Evolutionary conservation across 2,113 vertebrate genomes (phyloP), one percentile per base, ranked within the genome.

Genomic region (Rana temporaria): DNA sequence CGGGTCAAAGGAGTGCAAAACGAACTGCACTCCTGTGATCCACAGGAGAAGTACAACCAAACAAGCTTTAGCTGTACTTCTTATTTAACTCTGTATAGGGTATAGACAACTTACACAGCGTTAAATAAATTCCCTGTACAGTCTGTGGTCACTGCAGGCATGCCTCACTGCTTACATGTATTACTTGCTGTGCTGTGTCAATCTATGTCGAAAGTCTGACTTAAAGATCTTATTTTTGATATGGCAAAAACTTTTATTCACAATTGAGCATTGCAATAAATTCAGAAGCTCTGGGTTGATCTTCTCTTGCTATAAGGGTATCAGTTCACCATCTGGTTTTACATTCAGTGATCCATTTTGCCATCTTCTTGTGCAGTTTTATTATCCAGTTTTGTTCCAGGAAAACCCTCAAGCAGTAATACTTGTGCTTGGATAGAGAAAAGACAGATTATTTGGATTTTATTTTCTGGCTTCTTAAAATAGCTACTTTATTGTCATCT

Each of bases 301-400:
- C 24, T 16, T 11, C 60, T 38, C 11, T 5, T 55, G 68, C 20
- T 18, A 26, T 17, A 55, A 22, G 12, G 11, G 59, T 59, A 74
- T 19, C 55, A 74, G 12, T 6, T 20, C 26, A 22, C 18, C 71
- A 74, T 75, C 32, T 75, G 72, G n/a, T 60, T 75, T 75, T 75
- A 19, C 57, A 38, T 60, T 75, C 56, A 75, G 72, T 32, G 32
- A 62, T 38, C 59, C 72, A 48, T 48, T 60, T 42, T 17, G 20
- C 72, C 72, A 75, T 60, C 56, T 38, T 38, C 56, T 38, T 34
- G 60, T 60, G 32, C 26, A 74, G n/a, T 74, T 74, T 75, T 62
- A 75, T 75, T 22, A 75, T 56, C 11, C 18, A 42, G n/a, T 34
- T 75, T 42, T 62, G 72, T 59, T 62, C 71, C 71, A 73, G 71